Evolutionary conservation across 2,888 invertebrate genomes (phyloP).

Genomic region (Exephanes ischioxanthus): DNA sequence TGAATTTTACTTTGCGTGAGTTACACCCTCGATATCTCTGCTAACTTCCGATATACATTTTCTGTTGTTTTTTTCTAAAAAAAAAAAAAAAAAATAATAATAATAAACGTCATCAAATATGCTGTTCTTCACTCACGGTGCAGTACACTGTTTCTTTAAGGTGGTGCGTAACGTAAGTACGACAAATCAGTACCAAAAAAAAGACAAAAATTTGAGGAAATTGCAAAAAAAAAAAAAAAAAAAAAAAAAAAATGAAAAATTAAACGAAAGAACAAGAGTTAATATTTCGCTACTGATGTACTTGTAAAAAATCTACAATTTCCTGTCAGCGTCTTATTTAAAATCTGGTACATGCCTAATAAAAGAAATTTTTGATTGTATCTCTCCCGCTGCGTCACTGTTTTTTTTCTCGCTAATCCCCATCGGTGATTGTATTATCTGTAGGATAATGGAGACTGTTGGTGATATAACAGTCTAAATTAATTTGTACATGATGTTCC

Average conservation of each 20-base stretch:
- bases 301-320: conserved; percentile 74
- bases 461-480: neutral
- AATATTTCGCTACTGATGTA: conserved; percentile 74
- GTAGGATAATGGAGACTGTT: conserved; percentile 35
- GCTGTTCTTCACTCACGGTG: conserved; percentile 74
- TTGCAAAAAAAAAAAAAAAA: conserved; percentile 33
- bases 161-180: conserved; percentile 77
- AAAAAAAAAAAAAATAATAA: conserved; percentile 30
- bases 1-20: conserved; percentile 50
- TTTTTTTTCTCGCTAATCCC: conserved; percentile 33
- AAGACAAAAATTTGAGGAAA: conserved; percentile 52
- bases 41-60: conserved; percentile 51
- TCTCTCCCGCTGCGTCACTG: conserved; percentile 37
- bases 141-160: conserved; percentile 76
- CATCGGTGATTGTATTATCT: conserved; percentile 20
- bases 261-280: conserved; percentile 59
- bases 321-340: conserved; percentile 82
- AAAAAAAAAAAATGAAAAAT: conserved; percentile 54
- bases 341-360: conserved; percentile 83
- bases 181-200: conserved; percentile 73
- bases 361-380: conserved; percentile 78
- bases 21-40: conserved; percentile 41
- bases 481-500: conserved; percentile 41
- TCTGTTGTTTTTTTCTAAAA: conserved; percentile 55
- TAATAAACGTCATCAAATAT: conserved; percentile 67